phyloP scores from a whole-genome alignment of 2,113 vertebrate species.

The Xerus inauris region DNA sequence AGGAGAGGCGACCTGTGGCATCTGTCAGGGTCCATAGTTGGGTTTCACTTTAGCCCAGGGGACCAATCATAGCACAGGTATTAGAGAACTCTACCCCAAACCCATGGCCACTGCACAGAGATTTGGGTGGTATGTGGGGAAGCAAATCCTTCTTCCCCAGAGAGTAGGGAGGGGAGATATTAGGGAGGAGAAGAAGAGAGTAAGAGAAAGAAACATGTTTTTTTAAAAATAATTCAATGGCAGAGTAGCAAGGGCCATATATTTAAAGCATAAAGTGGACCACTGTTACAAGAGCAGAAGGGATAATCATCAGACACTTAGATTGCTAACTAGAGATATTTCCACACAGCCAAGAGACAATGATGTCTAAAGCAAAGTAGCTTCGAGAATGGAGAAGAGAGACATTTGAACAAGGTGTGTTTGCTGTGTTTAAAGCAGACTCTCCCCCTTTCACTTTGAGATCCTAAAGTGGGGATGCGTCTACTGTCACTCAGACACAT shows the following conservation, averaged over 20 bases:
- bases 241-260: too few species aligned
- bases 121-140: neutral
- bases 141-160: too few species aligned
- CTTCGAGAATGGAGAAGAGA: neutral
- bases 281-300: neutral
- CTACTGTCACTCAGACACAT: neutral
- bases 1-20: neutral
- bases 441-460: neutral
- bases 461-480: neutral
- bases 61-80: neutral
- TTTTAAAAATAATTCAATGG: too few species aligned
- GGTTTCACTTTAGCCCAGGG: neutral
- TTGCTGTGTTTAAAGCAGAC: neutral
- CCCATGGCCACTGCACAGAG: too few species aligned
- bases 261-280: too few species aligned
- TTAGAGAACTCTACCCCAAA: neutral
- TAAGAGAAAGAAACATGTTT: too few species aligned
- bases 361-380: neutral
- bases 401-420: neutral
- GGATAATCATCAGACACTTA: neutral
- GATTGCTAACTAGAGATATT: neutral
- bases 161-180: too few species aligned
- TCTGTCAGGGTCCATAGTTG: rapidly evolving
- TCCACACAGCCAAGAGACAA: neutral
- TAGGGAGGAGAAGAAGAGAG: too few species aligned